Evolutionary conservation across 1,140 invertebrate species (phyloP).

Genomic region (Anoplolepis gracilipes): DNA sequence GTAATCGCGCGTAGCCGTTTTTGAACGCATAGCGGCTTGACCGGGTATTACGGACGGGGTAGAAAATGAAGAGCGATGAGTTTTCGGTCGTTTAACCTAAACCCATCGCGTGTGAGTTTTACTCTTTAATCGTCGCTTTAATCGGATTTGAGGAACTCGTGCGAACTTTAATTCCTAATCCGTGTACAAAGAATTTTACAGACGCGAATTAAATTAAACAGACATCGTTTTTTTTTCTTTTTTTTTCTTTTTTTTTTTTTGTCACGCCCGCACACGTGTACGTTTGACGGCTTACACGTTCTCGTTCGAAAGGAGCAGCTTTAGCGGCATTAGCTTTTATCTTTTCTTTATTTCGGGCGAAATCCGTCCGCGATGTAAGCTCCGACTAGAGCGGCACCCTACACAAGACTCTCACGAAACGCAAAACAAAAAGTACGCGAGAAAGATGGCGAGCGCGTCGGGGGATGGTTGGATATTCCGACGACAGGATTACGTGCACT

Average conservation of each 20-base stretch:
- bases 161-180: conserved; percentile 49
- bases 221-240: not conserved
- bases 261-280: not conserved
- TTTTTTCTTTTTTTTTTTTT: not conserved
- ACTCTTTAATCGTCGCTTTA: conserved; percentile 53
- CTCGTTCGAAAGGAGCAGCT: conserved; percentile 47
- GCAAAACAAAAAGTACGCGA: conserved; percentile 57
- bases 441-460: conserved; percentile 21
- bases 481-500: conserved; percentile 71
- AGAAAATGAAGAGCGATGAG: conserved; percentile 41
- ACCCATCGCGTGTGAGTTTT: conserved; percentile 45
- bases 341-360: conserved; percentile 57
- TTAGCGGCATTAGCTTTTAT: conserved; percentile 58
- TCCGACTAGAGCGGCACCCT: conserved; percentile 3
- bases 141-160: conserved; percentile 32
- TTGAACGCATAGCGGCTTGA: conserved; percentile 7
- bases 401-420: conserved; percentile 26
- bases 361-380: conserved; percentile 64
- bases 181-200: conserved; percentile 45
- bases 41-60: not conserved
- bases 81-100: conserved; percentile 56
- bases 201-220: conserved; percentile 60
- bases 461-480: conserved; percentile 67
- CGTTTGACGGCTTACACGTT: conserved; percentile 24
- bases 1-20: conserved; percentile 21